Conservation (phyloP, 2,113 vertebrate species). For the Tragelaphus strepsiceros region DNA sequence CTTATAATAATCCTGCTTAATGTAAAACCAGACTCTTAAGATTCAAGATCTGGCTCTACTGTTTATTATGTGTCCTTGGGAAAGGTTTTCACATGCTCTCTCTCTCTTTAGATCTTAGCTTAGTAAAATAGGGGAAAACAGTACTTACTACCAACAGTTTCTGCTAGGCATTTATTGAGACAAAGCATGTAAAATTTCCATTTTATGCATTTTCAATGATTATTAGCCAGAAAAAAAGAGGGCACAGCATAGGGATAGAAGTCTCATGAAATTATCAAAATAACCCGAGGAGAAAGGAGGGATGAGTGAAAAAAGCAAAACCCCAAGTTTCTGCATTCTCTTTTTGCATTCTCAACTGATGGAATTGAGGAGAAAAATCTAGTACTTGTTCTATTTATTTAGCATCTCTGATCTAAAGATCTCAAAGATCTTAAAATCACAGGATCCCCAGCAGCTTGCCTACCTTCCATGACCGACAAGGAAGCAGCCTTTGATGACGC, state of each 20-base stretch:
- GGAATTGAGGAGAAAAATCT: constrained; percentile 10
- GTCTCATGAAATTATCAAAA: constrained; percentile 6
- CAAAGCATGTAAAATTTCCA: neutral
- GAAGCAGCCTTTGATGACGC: neutral
- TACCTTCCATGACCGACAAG: neutral
- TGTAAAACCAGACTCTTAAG: neutral
- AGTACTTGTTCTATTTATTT: neutral
- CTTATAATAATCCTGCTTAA: neutral
- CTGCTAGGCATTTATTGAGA: neutral
- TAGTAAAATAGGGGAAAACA: neutral
- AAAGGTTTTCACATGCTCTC: neutral
- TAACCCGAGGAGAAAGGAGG: neutral
- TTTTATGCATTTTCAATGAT: neutral
- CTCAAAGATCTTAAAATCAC: neutral
- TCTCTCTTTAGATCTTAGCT: neutral
- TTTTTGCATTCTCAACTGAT: neutral
- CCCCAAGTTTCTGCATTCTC: neutral
- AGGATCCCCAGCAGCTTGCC: neutral
- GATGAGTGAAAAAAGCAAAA: neutral
- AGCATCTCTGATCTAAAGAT: neutral
- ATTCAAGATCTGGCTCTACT: neutral
- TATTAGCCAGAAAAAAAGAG: neutral
- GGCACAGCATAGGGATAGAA: neutral
- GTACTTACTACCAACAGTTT: neutral
- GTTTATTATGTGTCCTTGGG: neutral